Evolutionary conservation across 2,888 invertebrate genomes (phyloP).

Genomic region (Rosalia funebris): DNA sequence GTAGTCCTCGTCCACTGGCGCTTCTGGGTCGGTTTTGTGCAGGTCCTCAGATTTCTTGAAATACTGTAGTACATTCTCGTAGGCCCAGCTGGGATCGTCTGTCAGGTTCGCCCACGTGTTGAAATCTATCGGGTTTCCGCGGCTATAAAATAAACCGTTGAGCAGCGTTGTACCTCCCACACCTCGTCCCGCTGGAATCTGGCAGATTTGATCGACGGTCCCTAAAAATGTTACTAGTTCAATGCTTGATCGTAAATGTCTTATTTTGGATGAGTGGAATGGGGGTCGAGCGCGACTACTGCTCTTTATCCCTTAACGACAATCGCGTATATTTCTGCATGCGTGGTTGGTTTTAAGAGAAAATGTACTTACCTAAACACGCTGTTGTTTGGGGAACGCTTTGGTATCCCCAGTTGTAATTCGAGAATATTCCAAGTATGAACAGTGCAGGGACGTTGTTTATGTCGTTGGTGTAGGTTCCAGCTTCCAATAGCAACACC

Average conservation of each 20-base stretch:
- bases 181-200: conserved; percentile 64
- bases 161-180: conserved; percentile 66
- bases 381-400: conserved; percentile 39
- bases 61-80: conserved; percentile 68
- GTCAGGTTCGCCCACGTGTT: conserved; percentile 62
- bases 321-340: too few relatives aligned
- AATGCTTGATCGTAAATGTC: too few relatives aligned
- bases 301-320: too few relatives aligned
- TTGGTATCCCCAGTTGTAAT: conserved; percentile 44
- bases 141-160: conserved; percentile 66
- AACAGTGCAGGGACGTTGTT: conserved; percentile 39
- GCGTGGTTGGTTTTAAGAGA: too few relatives aligned
- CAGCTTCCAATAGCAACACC: conserved; percentile 43
- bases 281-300: too few relatives aligned
- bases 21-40: conserved; percentile 13
- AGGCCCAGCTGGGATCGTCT: conserved; percentile 65
- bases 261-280: too few relatives aligned
- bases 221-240: conserved; percentile 26
- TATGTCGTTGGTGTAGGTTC: conserved; percentile 38
- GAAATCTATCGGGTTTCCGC: conserved; percentile 64
- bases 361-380: conserved; percentile 41
- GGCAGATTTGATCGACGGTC: conserved; percentile 40
- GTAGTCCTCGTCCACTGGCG: conserved; percentile 23
- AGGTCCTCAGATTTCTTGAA: conserved; percentile 27
- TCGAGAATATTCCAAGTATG: conserved; percentile 31